phyloP scores from a whole-genome alignment of 2,113 vertebrate genomes.

The Nematolebias whitei region DNA sequence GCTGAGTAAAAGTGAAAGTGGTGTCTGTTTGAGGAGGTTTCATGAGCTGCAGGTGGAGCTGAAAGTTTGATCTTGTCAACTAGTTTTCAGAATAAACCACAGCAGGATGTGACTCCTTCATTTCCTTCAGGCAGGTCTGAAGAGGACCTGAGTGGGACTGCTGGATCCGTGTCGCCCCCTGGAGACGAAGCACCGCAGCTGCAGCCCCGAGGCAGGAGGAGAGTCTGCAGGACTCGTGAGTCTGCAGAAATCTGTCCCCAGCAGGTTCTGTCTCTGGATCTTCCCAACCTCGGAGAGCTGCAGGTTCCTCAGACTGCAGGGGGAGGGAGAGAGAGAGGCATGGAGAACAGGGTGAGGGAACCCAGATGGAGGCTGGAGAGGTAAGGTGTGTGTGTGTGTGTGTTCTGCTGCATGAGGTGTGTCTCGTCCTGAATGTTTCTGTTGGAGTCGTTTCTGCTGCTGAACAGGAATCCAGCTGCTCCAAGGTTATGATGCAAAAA shows the following conservation, averaged over 20 bases:
- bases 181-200: constrained; percentile 10
- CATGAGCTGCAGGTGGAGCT: not conserved
- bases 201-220: no score
- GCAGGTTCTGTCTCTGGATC: constrained; percentile 10
- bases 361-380: constrained; percentile 77
- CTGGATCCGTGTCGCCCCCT: constrained; percentile 35
- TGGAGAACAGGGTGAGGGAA: constrained; percentile 55
- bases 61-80: not conserved
- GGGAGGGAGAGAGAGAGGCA: constrained; percentile 43
- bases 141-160: not conserved
- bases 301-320: constrained; percentile 35
- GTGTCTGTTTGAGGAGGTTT: not conserved
- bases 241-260: constrained; percentile 38
- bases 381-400: constrained; percentile 54
- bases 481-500: not conserved
- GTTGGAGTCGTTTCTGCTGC: not conserved
- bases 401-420: constrained; percentile 41
- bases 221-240: constrained; percentile 53
- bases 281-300: constrained; percentile 65
- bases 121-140: no score
- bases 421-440: constrained; percentile 17
- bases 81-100: not conserved
- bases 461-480: not conserved
- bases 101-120: not conserved
- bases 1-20: not conserved